phyloP scores from a whole-genome alignment of 1,140 invertebrate genomes.

The Pseudachorutes palmiensis region DNA sequence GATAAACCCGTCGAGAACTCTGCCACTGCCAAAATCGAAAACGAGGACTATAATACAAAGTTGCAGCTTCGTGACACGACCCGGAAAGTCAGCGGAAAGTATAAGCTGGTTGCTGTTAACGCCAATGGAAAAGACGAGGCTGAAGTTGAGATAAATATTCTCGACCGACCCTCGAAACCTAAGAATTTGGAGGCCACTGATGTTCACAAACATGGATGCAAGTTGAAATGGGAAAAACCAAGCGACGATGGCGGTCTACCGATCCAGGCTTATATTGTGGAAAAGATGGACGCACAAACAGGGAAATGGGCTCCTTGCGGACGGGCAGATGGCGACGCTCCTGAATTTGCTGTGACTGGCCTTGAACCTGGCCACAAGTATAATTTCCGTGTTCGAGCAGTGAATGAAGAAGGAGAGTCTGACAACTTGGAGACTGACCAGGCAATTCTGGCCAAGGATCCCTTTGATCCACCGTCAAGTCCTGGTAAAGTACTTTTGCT shows the following conservation, averaged over 20 bases:
- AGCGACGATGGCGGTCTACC: slow-evolving; percentile 75
- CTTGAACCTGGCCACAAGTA: slow-evolving; percentile 87
- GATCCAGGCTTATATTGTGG: slow-evolving; percentile 77
- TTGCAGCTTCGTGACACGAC: slow-evolving; percentile 69
- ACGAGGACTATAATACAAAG: slow-evolving; percentile 88
- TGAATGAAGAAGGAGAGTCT: slow-evolving; percentile 93
- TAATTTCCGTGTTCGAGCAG: slow-evolving; percentile 87
- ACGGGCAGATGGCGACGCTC: slow-evolving; percentile 75
- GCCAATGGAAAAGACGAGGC: slow-evolving; percentile 87
- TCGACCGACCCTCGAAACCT: slow-evolving; percentile 88
- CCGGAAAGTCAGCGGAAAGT: slow-evolving; percentile 78
- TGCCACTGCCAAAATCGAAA: slow-evolving; percentile 65
- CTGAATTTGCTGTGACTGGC: slow-evolving; percentile 75
- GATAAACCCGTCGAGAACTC: slow-evolving; percentile 56
- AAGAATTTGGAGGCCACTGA: slow-evolving; percentile 86
- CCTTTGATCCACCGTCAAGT: slow-evolving; percentile 59
- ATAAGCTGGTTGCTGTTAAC: slow-evolving; percentile 85
- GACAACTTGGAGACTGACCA: slow-evolving; percentile 81
- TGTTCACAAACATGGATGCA: slow-evolving; percentile 89
- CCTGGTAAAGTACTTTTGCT: no score
- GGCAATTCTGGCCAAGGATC: slow-evolving; percentile 87
- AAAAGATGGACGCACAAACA: slow-evolving; percentile 81
- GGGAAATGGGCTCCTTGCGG: slow-evolving; percentile 79
- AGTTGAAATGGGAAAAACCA: slow-evolving; percentile 89
- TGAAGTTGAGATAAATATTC: slow-evolving; percentile 83